A percentile compares a stretch with the other conserved stretches of the same genome.
phyloP scores from a whole-genome alignment of 53 echinoderm and acorn worm species.

The Stichopus horrens region DNA sequence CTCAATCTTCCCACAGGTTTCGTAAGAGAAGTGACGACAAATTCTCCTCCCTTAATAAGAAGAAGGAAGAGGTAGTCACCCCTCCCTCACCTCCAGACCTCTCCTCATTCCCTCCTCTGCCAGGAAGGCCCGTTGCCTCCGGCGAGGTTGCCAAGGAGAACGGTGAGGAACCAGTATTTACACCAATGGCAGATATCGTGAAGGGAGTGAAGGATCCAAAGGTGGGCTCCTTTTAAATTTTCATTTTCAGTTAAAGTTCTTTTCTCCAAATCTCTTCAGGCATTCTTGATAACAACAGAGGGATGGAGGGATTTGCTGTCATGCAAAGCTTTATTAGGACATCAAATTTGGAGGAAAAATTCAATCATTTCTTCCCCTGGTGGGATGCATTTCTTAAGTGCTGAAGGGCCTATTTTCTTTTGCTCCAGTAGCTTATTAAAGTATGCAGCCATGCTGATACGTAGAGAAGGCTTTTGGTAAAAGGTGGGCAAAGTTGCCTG shows the following conservation, averaged over 20 bases:
- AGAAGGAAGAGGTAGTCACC: conserved; percentile 61
- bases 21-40: conserved; percentile 14
- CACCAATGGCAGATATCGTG: conserved; percentile 93
- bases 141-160: conserved; percentile 57
- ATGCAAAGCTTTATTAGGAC: background rate
- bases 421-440: no score
- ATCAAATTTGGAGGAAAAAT: background rate
- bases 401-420: no score
- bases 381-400: no score
- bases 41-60: conserved; percentile 39
- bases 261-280: background rate
- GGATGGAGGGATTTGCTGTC: background rate
- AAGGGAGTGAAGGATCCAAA: conserved; percentile 94
- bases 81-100: conserved; percentile 87
- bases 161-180: conserved; percentile 48
- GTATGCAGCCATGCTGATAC: no score
- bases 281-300: background rate
- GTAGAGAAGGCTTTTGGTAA: no score
- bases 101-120: conserved; percentile 91
- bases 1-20: conserved; percentile 17
- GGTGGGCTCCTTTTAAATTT: conserved; percentile 40
- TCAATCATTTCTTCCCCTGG: no score
- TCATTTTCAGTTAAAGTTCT: no score
- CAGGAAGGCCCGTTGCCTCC: conserved; percentile 65
- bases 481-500: no score